Conservation (phyloP, 2,113 vertebrate species). For the Speoplatyrhinus poulsoni region DNA sequence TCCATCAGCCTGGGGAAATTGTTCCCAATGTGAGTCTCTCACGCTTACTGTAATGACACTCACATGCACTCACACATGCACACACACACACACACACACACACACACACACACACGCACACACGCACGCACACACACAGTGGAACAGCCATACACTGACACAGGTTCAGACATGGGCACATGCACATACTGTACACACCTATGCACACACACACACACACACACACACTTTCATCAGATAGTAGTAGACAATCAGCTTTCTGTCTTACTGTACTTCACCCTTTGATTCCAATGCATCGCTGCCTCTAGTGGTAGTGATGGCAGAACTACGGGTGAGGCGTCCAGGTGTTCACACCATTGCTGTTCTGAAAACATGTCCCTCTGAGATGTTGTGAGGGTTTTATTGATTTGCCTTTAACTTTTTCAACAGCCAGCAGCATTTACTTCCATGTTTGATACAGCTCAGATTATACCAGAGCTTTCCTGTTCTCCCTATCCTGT, state of each 20-base stretch:
- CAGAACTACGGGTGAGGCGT: slow-evolving; percentile 19
- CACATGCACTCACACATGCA: background rate
- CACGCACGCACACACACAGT: background rate
- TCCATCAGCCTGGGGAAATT: slow-evolving; percentile 60
- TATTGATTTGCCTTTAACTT: background rate
- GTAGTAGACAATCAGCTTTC: background rate
- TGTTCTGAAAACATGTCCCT: background rate
- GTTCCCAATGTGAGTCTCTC: slow-evolving; percentile 27
- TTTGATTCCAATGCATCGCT: slow-evolving; percentile 21
- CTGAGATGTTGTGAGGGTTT: slow-evolving; percentile 1
- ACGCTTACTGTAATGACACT: background rate
- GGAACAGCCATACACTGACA: slow-evolving; percentile 1
- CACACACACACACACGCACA: slow-evolving; percentile 7
- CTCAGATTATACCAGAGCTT: too few relatives aligned
- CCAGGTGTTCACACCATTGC: background rate
- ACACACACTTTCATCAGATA: background rate
- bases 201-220: background rate
- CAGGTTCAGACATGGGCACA: background rate
- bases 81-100: slow-evolving; percentile 1
- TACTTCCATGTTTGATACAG: too few relatives aligned
- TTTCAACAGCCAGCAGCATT: too few relatives aligned
- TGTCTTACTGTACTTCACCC: background rate
- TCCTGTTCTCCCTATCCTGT: too few relatives aligned
- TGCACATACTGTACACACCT: background rate
- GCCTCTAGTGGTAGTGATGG: background rate